phyloP scores from a whole-genome alignment of 2,797 vertebrate species.

The Tapera naevia region DNA sequence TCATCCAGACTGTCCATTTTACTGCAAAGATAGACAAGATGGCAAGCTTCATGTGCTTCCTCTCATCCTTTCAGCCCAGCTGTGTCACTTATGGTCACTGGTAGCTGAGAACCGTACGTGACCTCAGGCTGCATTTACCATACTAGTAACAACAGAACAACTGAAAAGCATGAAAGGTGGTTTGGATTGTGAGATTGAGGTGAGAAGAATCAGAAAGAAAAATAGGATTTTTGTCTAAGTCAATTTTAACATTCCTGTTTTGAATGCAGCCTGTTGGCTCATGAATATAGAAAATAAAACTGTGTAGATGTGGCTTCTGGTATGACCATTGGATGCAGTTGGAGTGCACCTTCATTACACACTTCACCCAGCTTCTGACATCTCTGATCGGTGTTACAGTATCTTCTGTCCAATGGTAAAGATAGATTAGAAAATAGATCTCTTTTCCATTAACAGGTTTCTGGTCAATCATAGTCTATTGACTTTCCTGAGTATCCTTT shows the following conservation, averaged over 20 bases:
- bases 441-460: background rate
- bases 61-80: background rate
- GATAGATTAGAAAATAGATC: background rate
- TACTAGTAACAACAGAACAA: constrained; percentile 7
- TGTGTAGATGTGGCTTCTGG: background rate
- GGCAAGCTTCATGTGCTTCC: background rate
- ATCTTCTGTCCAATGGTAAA: background rate
- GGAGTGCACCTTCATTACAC: background rate
- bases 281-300: background rate
- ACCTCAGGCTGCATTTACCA: background rate
- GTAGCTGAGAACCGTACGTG: background rate
- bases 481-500: constrained; percentile 3
- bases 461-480: background rate
- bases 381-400: background rate
- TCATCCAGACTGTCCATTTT: background rate
- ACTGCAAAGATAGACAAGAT: background rate
- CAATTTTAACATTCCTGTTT: constrained; percentile 42
- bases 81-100: background rate
- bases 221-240: background rate
- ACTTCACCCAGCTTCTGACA: background rate
- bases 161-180: constrained; percentile 16
- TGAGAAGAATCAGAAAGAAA: constrained; percentile 16
- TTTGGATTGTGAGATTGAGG: constrained; percentile 35
- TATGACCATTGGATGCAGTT: background rate
- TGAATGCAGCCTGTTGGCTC: background rate